phyloP scores from a whole-genome alignment of 2,113 vertebrate genomes.

The Callipepla californica region DNA sequence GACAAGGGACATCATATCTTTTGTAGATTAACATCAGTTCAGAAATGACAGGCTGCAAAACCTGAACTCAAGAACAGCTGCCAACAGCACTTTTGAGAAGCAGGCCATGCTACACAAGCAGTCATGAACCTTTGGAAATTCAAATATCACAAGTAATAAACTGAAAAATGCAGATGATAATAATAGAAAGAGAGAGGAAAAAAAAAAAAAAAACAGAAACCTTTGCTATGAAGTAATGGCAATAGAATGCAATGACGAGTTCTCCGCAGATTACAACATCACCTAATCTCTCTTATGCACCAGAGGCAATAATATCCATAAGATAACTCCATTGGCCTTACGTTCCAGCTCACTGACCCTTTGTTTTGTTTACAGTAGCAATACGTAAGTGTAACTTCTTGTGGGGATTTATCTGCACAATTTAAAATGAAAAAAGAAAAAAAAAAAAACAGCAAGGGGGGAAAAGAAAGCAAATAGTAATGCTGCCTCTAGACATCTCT shows the following conservation, averaged over 20 bases:
- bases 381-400: constrained; percentile 1
- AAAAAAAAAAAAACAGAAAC: not conserved
- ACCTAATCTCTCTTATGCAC: not conserved
- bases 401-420: not conserved
- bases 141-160: not conserved
- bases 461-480: not conserved
- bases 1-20: not conserved
- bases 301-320: not conserved
- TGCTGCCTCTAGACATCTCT: not conserved
- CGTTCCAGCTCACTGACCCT: not conserved
- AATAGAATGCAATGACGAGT: not conserved
- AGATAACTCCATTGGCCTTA: not conserved
- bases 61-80: not conserved
- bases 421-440: not conserved
- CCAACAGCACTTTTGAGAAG: not conserved
- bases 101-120: not conserved
- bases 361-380: not conserved
- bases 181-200: constrained; percentile 24
- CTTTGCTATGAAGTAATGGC: not conserved
- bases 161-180: not conserved
- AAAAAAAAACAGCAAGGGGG: not conserved
- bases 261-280: not conserved
- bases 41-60: not conserved
- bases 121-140: not conserved
- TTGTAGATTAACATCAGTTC: not conserved